These are phyloP conservation scores for Artibeus lituratus DNA, from an alignment of 2,797 vertebrate genomes.

Conservation along the genomic window DNA sequence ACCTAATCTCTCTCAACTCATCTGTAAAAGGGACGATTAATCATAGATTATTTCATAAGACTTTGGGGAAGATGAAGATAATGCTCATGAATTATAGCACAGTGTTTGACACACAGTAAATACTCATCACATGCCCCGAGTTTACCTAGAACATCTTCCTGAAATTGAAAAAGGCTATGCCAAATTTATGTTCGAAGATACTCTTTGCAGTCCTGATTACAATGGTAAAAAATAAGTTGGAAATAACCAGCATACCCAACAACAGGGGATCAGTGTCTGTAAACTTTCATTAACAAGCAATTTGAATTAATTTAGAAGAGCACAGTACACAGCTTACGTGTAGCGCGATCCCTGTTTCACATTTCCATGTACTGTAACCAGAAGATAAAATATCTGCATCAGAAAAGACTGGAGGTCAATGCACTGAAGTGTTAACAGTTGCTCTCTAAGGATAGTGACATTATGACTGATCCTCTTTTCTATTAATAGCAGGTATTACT, in stretches of 20 bases:
- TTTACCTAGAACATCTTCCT: neutral
- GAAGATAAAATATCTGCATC: neutral
- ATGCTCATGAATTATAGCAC: neutral
- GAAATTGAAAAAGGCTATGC: neutral
- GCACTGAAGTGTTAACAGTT: neutral
- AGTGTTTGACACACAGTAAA: neutral
- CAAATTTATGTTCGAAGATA: neutral
- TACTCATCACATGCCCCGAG: neutral
- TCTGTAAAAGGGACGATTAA: neutral
- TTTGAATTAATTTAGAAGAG: constrained; percentile 13
- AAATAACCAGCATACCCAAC: neutral
- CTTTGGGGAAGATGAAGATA: neutral
- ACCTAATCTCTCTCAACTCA: neutral
- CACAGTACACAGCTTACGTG: neutral
- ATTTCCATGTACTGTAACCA: neutral
- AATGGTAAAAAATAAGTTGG: neutral
- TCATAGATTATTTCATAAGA: neutral
- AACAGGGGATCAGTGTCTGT: neutral
- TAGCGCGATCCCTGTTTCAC: neutral
- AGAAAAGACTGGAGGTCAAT: neutral
- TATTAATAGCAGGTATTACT: neutral
- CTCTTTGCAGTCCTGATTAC: neutral
- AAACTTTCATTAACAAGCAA: constrained; percentile 27
- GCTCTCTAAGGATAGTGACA: neutral
- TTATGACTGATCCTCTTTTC: neutral